Evolutionary conservation across 2,797 vertebrate genomes (phyloP), one percentile per base, ranked within the genome.

Genomic region (Periophthalmus magnuspinnatus): DNA sequence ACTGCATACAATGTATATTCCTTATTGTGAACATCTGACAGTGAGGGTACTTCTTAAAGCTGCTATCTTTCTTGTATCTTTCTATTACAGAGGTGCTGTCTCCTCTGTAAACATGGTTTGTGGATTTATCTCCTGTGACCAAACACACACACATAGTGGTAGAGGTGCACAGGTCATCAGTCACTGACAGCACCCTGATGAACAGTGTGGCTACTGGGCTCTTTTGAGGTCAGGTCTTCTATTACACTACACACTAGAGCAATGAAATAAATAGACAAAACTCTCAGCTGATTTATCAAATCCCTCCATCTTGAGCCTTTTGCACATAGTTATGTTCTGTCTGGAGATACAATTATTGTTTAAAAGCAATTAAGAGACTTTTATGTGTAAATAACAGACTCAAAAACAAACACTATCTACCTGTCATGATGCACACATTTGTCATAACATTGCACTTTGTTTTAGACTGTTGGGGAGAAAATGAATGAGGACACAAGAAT

Each of bases 161-260:
- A 22, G 48, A 50, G 65, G 69, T 69, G 32, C 65, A 57, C 59
- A 67, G 63, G 33, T 75, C 71, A 78, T 85, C 80, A 60, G 71
- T 84, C 79, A 78, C 58, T 83, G 59, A 56, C 74, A 72, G 54
- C 71, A 71, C 58, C 70, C 62, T 64, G 65, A 79, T 68, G 55
- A 77, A 72, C 64, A 61, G 70, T 45, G 68, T 58, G 48, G 58
- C 65, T 75, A 63, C 63, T 62, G 62, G 64, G 70, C 71, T 72
- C 70, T 13, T 70, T 41, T 70, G 76, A 78, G 78, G 78, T 70
- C 65, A 69, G 61, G 55, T 55, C 69, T 77, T 47, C 74, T 72
- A 17, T 80, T 75, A 80, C 73, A 77, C 64, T 62, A 50, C 62
- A 85, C 76, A 84, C 69, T 71, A 54, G 65, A 50, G 47, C 0